Percentiles rank a stretch among this genome's conserved stretches.
Conservation (phyloP, 1,140 invertebrate genomes). For the Chrysomallon squamiferum region DNA sequence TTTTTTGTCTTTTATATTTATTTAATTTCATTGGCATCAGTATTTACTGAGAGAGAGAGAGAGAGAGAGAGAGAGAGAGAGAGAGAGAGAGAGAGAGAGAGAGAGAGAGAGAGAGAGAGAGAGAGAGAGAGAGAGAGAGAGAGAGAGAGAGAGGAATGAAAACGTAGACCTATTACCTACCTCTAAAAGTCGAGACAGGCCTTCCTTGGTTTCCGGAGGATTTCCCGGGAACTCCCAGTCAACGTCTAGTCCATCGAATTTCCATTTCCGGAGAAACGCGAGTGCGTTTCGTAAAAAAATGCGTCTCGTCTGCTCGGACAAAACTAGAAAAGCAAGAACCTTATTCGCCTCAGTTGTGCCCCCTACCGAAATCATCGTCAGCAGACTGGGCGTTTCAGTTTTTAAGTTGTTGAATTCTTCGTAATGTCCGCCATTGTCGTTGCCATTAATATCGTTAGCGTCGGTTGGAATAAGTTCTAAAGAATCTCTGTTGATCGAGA, state of each 20-base stretch:
- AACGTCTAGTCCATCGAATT: constrained; percentile 92
- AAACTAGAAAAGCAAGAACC: constrained; percentile 73
- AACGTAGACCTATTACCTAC: no score
- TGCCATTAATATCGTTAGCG: neutral
- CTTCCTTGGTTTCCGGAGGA: no score
- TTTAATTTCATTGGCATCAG: no score
- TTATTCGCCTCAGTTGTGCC: constrained; percentile 95
- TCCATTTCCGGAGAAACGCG: constrained; percentile 76
- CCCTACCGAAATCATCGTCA: constrained; percentile 88
- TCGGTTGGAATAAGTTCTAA: constrained; percentile 56
- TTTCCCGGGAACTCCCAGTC: constrained; percentile 94
- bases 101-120: no score
- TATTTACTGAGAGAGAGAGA: no score
- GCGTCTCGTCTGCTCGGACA: constrained; percentile 47
- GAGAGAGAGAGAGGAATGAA: no score
- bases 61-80: no score
- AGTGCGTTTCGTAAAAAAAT: constrained; percentile 1
- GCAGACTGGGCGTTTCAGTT: constrained; percentile 87
- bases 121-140: no score
- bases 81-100: no score
- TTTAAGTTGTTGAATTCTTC: constrained; percentile 67
- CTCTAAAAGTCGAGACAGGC: no score
- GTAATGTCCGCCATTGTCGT: neutral
- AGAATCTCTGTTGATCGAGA: constrained; percentile 80
- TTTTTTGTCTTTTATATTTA: no score